These are phyloP conservation scores for Pseudochaenichthys georgianus DNA, from an alignment of 2,797 vertebrate species.

Conservation along the genomic window DNA sequence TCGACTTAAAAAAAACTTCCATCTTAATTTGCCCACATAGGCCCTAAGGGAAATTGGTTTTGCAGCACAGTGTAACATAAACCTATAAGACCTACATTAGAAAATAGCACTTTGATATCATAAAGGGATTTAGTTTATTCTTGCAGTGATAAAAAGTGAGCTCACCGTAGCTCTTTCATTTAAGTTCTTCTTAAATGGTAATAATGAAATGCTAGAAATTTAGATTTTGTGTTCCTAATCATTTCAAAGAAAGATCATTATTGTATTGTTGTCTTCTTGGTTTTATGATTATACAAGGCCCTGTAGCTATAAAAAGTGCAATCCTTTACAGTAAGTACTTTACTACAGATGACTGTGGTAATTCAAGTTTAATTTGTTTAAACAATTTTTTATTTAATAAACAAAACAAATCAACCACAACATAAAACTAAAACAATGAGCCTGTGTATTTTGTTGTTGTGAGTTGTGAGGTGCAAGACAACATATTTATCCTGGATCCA, in stretches of 20 bases:
- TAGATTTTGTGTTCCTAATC: not conserved
- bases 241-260: not conserved
- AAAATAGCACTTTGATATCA: not conserved
- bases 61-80: no score
- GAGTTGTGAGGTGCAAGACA: not conserved
- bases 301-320: not conserved
- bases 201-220: not conserved
- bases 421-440: not conserved
- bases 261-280: not conserved
- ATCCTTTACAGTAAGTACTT: not conserved
- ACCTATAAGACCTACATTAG: not conserved
- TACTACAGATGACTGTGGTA: not conserved
- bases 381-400: not conserved
- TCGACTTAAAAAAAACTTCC: not conserved
- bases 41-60: no score
- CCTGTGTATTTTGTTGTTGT: not conserved
- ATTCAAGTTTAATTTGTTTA: not conserved
- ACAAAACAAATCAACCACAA: not conserved
- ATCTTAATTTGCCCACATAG: no score
- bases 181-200: not conserved
- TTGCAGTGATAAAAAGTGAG: not conserved
- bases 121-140: not conserved
- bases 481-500: not conserved
- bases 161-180: not conserved
- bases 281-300: not conserved